Conservation (phyloP, 2,888 invertebrate genomes). For the Zygogramma bicolorata region DNA sequence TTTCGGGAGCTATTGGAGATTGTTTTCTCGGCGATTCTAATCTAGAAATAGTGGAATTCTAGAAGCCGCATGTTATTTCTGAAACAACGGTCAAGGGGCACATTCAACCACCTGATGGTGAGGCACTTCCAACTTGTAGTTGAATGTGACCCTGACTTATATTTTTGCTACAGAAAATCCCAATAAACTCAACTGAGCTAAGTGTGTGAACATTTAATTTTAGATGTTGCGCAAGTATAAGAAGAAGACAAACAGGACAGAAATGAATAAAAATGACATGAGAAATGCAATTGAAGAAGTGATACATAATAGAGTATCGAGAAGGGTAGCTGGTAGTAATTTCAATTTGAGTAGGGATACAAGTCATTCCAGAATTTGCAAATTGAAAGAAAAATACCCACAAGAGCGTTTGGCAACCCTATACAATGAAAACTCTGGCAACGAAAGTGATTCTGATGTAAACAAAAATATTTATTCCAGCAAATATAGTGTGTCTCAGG, state of each 20-base stretch:
- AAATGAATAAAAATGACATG: not conserved
- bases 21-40: too few relatives aligned
- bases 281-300: not conserved
- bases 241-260: not conserved
- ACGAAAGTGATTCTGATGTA: too few relatives aligned
- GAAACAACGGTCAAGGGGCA: too few relatives aligned
- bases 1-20: too few relatives aligned
- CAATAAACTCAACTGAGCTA: too few relatives aligned
- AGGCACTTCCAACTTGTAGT: too few relatives aligned
- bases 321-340: not conserved
- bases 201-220: not conserved
- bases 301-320: not conserved
- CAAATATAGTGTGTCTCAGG: conserved; percentile 34
- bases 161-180: too few relatives aligned
- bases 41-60: too few relatives aligned
- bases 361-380: not conserved
- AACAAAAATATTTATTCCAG: conserved; percentile 12
- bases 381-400: not conserved
- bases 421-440: not conserved
- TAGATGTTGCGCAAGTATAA: not conserved
- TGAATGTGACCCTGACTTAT: too few relatives aligned
- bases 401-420: not conserved
- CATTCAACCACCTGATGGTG: too few relatives aligned
- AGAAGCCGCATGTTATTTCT: too few relatives aligned
- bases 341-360: not conserved